Evolutionary conservation across 1,140 invertebrate species (phyloP).

Genomic region (Calliopsis andreniformis): DNA sequence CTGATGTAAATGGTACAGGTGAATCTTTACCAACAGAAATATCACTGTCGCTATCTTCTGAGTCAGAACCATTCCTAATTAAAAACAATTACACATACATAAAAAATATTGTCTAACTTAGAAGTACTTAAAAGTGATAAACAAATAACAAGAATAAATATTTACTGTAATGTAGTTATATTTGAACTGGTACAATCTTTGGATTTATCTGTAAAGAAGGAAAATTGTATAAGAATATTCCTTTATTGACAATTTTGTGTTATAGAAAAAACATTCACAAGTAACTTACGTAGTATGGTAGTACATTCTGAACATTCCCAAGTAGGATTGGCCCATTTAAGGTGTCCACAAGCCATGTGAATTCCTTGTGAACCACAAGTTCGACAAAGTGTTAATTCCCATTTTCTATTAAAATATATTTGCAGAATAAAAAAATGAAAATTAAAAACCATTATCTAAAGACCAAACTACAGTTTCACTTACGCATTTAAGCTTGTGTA

Average conservation of each 20-base stretch:
- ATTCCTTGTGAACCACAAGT: slow-evolving; percentile 84
- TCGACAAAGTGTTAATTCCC: slow-evolving; percentile 82
- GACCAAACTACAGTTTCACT: slow-evolving; percentile 52
- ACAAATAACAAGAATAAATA: slow-evolving; percentile 12
- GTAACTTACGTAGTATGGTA: slow-evolving; percentile 65
- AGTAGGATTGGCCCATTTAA: slow-evolving; percentile 71
- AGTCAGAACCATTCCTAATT: slow-evolving; percentile 21
- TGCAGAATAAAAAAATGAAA: slow-evolving; percentile 7
- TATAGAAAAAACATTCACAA: neutral
- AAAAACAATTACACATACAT: neutral
- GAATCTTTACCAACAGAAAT: slow-evolving; percentile 73
- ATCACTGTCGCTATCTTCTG: slow-evolving; percentile 67
- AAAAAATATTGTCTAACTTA: neutral
- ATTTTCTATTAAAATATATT: slow-evolving; percentile 75
- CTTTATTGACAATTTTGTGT: neutral
- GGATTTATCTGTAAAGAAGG: slow-evolving; percentile 33
- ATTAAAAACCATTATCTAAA: neutral
- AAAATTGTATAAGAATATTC: neutral
- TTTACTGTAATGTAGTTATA: slow-evolving; percentile 21
- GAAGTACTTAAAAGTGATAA: neutral
- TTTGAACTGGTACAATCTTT: neutral
- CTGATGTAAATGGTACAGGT: slow-evolving; percentile 10
- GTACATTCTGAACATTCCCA: slow-evolving; percentile 78
- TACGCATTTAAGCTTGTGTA: slow-evolving; percentile 81
- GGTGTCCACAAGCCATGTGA: slow-evolving; percentile 81